Evolutionary conservation across 2,888 invertebrate species (phyloP).

Genomic region (Trypoxylon attenuatum): DNA sequence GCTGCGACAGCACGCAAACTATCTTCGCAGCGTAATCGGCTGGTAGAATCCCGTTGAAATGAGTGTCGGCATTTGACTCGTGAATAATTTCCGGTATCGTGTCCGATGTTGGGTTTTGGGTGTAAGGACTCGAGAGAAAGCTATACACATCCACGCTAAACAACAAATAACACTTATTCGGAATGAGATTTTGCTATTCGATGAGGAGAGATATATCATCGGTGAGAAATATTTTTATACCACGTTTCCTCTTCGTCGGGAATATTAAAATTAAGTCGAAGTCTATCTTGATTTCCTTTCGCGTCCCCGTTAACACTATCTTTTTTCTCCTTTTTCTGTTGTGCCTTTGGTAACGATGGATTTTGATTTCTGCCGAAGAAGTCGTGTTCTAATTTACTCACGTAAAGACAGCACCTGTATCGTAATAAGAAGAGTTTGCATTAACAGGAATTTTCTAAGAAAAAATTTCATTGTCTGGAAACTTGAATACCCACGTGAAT

Average conservation of each 20-base stretch:
- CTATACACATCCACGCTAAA: constrained; percentile 92
- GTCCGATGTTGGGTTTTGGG: constrained; percentile 76
- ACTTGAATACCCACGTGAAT: constrained; percentile 79
- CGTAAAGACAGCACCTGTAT: constrained; percentile 88
- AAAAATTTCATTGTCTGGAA: too few relatives aligned
- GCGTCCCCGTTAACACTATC: constrained; percentile 77
- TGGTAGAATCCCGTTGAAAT: constrained; percentile 79
- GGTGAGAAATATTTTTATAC: too few relatives aligned
- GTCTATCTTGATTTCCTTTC: constrained; percentile 79
- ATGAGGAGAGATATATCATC: too few relatives aligned
- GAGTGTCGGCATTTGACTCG: constrained; percentile 77
- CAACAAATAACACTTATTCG: too few relatives aligned
- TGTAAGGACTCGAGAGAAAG: constrained; percentile 83
- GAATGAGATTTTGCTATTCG: too few relatives aligned
- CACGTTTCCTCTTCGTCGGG: constrained; percentile 86
- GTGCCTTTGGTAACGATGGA: constrained; percentile 80
- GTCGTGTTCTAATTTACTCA: constrained; percentile 92
- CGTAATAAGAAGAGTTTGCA: neutral
- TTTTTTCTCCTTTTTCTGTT: constrained; percentile 79
- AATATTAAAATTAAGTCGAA: constrained; percentile 79
- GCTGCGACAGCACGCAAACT: constrained; percentile 91
- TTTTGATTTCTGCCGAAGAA: constrained; percentile 90
- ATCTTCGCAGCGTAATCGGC: constrained; percentile 91
- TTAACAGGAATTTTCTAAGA: neutral
- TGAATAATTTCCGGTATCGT: constrained; percentile 83